Evolutionary conservation across 2,888 invertebrate species (phyloP).

Genomic region (Drosophila merina): DNA sequence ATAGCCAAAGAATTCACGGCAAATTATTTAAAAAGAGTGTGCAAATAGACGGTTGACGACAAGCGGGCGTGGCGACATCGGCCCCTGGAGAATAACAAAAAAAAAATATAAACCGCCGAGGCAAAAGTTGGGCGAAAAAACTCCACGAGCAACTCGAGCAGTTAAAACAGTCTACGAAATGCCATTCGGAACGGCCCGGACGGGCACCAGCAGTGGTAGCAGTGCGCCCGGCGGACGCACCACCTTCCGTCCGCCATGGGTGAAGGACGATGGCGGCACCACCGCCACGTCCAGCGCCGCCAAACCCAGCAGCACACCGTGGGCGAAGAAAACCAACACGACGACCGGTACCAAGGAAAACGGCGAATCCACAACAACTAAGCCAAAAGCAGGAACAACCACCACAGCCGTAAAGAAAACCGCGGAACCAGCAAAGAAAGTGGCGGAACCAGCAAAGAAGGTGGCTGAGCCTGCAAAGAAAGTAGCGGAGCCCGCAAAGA

Average conservation of each 20-base stretch:
- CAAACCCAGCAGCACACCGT: conserved; percentile 62
- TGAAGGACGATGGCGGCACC: conserved; percentile 85
- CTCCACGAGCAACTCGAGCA: conserved; percentile 30
- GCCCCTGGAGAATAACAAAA: conserved; percentile 64
- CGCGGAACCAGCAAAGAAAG: conserved; percentile 61
- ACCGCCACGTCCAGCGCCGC: conserved; percentile 67
- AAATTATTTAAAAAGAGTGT: conserved; percentile 78
- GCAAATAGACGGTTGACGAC: conserved; percentile 65
- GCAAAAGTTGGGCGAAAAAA: conserved; percentile 9
- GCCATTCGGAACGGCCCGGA: conserved; percentile 82
- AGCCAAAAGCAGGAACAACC: conserved; percentile 41
- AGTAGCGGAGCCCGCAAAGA: conserved; percentile 61
- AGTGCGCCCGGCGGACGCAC: conserved; percentile 84
- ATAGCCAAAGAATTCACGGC: conserved; percentile 48
- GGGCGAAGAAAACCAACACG: conserved; percentile 62
- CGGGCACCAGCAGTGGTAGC: conserved; percentile 65
- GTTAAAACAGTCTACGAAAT: conserved; percentile 54
- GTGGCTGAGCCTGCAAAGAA: conserved; percentile 62
- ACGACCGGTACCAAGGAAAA: conserved; percentile 28
- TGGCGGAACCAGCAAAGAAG: conserved; percentile 63
- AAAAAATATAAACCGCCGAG: conserved; percentile 15
- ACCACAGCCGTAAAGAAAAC: conserved; percentile 51
- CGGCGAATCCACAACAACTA: conserved; percentile 31
- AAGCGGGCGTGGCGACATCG: conserved; percentile 26
- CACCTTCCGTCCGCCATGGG: conserved; percentile 89